Percentiles rank a stretch among this genome's conserved stretches.
phyloP scores from a whole-genome alignment of 2,113 vertebrate species.

The Rhabdomys dilectus region DNA sequence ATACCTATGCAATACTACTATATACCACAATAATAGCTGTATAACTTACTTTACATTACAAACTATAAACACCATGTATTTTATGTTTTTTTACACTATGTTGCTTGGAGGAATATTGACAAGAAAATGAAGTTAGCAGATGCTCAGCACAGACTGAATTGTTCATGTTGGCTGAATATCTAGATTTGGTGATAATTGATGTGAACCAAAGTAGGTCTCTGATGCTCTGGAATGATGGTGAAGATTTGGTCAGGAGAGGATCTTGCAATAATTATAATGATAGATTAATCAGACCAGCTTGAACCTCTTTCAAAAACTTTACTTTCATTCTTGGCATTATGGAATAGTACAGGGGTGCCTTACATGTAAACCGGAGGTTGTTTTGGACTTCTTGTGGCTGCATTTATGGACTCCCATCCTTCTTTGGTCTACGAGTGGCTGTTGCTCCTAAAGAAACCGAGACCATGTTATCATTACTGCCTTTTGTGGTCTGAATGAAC shows the following conservation, averaged over 20 bases:
- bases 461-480: not conserved
- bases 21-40: not conserved
- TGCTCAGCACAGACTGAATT: not conserved
- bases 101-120: not conserved
- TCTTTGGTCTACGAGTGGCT: not conserved
- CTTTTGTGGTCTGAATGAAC: not conserved
- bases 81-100: not conserved
- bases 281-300: not conserved
- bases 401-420: not conserved
- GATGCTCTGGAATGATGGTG: not conserved
- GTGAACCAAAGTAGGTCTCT: fast-evolving
- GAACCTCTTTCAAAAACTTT: not conserved
- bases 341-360: not conserved
- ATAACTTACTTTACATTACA: not conserved
- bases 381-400: not conserved
- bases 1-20: too few species aligned
- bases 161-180: not conserved
- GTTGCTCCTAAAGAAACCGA: not conserved
- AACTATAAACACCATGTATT: too few species aligned
- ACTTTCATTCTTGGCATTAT: not conserved
- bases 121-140: not conserved
- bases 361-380: not conserved
- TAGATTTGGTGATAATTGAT: too few species aligned
- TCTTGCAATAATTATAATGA: not conserved
- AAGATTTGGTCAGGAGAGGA: not conserved